These are phyloP conservation scores for Cistogaster globosa DNA, from an alignment of 2,888 invertebrate genomes.

Conservation along the genomic window DNA sequence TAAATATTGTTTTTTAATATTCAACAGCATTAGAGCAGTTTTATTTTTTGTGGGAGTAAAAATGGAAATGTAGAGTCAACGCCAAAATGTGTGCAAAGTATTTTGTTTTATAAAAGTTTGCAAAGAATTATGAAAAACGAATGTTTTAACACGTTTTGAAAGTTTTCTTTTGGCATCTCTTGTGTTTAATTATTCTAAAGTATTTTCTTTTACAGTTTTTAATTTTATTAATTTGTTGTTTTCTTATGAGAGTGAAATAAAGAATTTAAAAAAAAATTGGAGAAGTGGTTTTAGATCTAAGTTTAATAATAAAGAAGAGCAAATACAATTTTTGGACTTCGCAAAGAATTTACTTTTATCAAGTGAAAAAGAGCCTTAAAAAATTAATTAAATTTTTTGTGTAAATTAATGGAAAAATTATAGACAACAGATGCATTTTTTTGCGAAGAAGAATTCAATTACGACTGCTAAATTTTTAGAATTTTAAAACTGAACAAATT, in stretches of 20 bases:
- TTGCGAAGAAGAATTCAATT: no score
- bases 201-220: background rate
- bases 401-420: no score
- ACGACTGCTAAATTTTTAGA: no score
- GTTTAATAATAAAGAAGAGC: no score
- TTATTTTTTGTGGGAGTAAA: conserved; percentile 7
- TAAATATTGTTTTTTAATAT: conserved; percentile 59
- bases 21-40: conserved; percentile 35
- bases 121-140: no score
- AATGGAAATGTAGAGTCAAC: conserved; percentile 29
- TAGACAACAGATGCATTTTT: no score
- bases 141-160: no score
- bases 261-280: background rate
- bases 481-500: no score
- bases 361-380: no score
- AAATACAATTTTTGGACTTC: no score
- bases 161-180: background rate
- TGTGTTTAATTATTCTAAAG: background rate
- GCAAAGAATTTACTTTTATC: no score
- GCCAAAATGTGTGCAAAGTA: conserved; percentile 60
- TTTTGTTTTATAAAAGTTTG: conserved; percentile 37
- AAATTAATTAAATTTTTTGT: no score
- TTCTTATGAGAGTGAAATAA: background rate
- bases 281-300: background rate
- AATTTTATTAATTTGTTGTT: background rate